Evolutionary conservation across 1,140 invertebrate species (phyloP).

Genomic region (Aphelinus atriplicis): DNA sequence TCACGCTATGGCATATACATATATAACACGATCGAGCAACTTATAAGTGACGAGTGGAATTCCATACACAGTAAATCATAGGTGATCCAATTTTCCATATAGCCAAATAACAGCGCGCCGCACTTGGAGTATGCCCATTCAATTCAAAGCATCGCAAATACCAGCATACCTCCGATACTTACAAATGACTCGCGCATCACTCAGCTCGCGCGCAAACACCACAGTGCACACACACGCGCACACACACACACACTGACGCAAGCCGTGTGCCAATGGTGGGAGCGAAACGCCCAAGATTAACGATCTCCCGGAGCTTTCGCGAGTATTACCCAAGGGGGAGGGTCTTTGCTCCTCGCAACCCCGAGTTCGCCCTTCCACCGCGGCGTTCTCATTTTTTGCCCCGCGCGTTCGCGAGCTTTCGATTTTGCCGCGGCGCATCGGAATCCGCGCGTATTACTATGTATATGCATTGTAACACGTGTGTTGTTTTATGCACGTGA

Average conservation of each 20-base stretch:
- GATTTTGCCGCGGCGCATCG: conserved; percentile 5
- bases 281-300: conserved; percentile 34
- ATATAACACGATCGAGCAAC: too few species aligned
- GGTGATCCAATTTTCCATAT: too few species aligned
- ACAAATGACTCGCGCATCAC: too few species aligned
- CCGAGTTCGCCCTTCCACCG: background rate
- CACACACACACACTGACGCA: background rate
- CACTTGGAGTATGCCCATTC: too few species aligned
- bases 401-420: background rate
- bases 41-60: too few species aligned
- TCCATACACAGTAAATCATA: too few species aligned
- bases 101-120: too few species aligned
- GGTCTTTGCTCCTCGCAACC: background rate
- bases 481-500: too few species aligned
- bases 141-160: too few species aligned
- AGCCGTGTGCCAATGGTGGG: conserved; percentile 21
- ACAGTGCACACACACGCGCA: background rate
- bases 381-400: background rate
- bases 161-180: too few species aligned
- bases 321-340: conserved; percentile 24
- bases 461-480: background rate
- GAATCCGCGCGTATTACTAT: conserved; percentile 18
- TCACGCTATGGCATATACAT: too few species aligned
- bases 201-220: too few species aligned
- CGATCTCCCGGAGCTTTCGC: conserved; percentile 33